Percentiles rank a stretch among this genome's conserved stretches.
Conservation (phyloP, 2,113 vertebrate genomes). For the Sorex fumeus region DNA sequence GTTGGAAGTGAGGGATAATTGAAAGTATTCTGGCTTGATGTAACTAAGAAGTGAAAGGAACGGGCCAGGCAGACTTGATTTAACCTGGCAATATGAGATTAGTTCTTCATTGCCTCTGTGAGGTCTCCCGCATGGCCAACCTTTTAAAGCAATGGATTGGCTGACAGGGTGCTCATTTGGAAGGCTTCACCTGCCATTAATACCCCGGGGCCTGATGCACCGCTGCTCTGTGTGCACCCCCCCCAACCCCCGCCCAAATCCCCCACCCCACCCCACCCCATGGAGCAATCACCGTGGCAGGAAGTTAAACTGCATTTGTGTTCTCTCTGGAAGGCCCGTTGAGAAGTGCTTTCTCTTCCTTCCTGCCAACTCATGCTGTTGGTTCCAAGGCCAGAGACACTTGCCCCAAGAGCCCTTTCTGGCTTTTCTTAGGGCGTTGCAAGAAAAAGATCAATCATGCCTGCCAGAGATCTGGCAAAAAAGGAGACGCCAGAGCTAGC, state of each 20-base stretch:
- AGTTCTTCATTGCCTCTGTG: constrained; percentile 71
- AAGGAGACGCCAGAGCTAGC: not conserved
- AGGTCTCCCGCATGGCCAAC: constrained; percentile 69
- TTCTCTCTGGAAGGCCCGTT: constrained; percentile 64
- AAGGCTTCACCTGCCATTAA: constrained; percentile 84
- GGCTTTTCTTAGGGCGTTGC: constrained; percentile 71
- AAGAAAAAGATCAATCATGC: constrained; percentile 60
- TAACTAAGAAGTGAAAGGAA: constrained; percentile 79
- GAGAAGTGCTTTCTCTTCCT: constrained; percentile 57
- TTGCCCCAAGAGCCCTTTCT: constrained; percentile 53
- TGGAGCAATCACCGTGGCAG: not conserved
- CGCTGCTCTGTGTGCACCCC: not conserved
- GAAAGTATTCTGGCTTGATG: constrained; percentile 82
- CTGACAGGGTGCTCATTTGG: constrained; percentile 80
- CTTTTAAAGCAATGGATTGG: constrained; percentile 82
- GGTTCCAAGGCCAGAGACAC: constrained; percentile 64
- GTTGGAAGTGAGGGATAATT: constrained; percentile 80
- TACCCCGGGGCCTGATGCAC: constrained; percentile 76
- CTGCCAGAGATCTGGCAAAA: constrained; percentile 53
- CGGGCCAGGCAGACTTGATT: constrained; percentile 83
- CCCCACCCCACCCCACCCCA: no score
- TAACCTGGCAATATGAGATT: constrained; percentile 85
- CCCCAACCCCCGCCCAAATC: no score
- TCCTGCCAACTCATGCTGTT: constrained; percentile 68
- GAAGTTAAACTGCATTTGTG: not conserved